phyloP scores from a whole-genome alignment of 2,888 invertebrate species.

The Acanthosepion pharaonis region DNA sequence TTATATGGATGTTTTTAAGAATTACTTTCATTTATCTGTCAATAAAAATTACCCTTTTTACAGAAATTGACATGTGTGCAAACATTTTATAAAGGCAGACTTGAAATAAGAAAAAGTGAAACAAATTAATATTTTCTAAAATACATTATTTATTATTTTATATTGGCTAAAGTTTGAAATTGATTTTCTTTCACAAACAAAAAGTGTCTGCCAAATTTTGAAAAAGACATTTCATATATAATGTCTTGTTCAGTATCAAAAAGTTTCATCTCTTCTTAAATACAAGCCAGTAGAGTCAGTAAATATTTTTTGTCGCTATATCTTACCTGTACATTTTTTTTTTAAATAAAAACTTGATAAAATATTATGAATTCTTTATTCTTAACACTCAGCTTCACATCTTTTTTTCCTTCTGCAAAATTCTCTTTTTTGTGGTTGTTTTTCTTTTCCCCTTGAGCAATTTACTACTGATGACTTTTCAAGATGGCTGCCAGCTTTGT shows the following conservation, averaged over 20 bases:
- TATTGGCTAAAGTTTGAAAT: background rate
- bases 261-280: background rate
- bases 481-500: constrained; percentile 18
- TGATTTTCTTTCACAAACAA: background rate
- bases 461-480: background rate
- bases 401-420: background rate
- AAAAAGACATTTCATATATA: constrained; percentile 11
- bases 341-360: background rate
- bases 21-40: too few relatives aligned
- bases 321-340: background rate
- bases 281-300: background rate
- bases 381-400: background rate
- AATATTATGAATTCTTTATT: background rate
- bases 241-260: background rate
- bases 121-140: background rate
- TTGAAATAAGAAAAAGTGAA: background rate
- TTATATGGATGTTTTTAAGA: too few relatives aligned
- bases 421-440: background rate
- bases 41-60: too few relatives aligned
- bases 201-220: background rate
- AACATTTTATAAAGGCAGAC: background rate
- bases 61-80: too few relatives aligned
- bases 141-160: constrained; percentile 4
- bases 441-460: background rate
- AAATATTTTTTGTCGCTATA: constrained; percentile 2